phyloP scores from a whole-genome alignment of 2,888 invertebrate genomes.

The Smittia sp. region DNA sequence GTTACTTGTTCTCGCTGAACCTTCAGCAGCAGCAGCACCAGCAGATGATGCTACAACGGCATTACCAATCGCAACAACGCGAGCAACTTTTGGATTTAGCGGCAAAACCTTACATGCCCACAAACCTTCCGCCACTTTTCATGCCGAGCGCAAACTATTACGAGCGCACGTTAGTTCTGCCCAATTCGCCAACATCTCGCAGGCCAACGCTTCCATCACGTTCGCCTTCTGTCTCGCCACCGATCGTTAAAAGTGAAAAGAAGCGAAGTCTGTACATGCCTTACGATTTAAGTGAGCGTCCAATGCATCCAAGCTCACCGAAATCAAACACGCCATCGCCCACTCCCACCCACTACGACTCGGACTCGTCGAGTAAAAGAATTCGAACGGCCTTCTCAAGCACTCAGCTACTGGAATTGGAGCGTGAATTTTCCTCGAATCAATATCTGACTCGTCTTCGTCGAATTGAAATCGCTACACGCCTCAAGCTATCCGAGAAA shows the following conservation, averaged over 20 bases:
- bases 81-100: slow-evolving; percentile 41
- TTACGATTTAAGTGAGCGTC: slow-evolving; percentile 27
- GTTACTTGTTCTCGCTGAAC: slow-evolving; percentile 63
- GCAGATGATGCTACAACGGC: slow-evolving; percentile 44
- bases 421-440: slow-evolving; percentile 83
- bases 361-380: slow-evolving; percentile 70
- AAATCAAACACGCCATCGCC: slow-evolving; percentile 41
- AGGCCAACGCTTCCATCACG: slow-evolving; percentile 55
- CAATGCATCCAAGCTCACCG: slow-evolving; percentile 23
- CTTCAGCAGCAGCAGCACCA: slow-evolving; percentile 58
- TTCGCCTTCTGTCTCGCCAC: slow-evolving; percentile 45
- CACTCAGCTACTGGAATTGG: slow-evolving; percentile 80
- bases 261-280: slow-evolving; percentile 29
- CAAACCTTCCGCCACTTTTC: slow-evolving; percentile 39
- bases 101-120: slow-evolving; percentile 35
- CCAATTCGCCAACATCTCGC: slow-evolving; percentile 51
- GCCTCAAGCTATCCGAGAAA: slow-evolving; percentile 83
- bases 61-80: slow-evolving; percentile 39
- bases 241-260: background rate
- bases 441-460: slow-evolving; percentile 87
- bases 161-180: slow-evolving; percentile 46
- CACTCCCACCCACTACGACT: slow-evolving; percentile 43
- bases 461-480: slow-evolving; percentile 89
- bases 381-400: slow-evolving; percentile 93
- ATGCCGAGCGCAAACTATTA: slow-evolving; percentile 33